A percentile compares a stretch with the other conserved stretches of the same genome.
phyloP scores from a whole-genome alignment of 1,140 invertebrate species.

The Heterodera carotae region DNA sequence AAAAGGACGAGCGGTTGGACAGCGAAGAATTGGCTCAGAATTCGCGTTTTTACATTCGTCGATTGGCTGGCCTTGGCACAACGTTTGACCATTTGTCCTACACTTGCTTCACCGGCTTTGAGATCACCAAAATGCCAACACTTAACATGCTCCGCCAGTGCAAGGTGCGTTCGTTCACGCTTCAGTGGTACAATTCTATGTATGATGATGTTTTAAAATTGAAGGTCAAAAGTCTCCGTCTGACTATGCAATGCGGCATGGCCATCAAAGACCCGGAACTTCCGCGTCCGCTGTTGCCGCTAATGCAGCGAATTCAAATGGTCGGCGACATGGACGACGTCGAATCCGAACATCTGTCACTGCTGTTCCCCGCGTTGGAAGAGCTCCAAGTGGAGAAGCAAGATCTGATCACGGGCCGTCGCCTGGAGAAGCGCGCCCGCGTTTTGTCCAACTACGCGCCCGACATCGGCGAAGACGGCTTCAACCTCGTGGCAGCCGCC shows the following conservation, averaged over 20 bases:
- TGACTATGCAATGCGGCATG: conserved; percentile 57
- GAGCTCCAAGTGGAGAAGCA: conserved; percentile 42
- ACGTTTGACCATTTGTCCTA: conserved; percentile 57
- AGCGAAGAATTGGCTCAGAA: conserved; percentile 36
- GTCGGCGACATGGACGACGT: conserved; percentile 42
- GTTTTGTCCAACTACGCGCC: conserved; percentile 14
- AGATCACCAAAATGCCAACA: conserved; percentile 45
- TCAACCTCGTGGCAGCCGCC: conserved; percentile 20
- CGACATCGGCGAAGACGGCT: conserved; percentile 10
- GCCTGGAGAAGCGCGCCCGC: conserved; percentile 6
- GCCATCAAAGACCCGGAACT: conserved; percentile 39
- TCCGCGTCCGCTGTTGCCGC: conserved; percentile 29
- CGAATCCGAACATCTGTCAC: conserved; percentile 27
- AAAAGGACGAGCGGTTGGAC: conserved; percentile 38
- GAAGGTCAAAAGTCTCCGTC: conserved; percentile 47
- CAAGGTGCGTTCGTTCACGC: conserved; percentile 26
- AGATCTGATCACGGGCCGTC: conserved; percentile 41
- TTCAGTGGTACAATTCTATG: background rate
- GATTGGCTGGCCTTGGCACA: conserved; percentile 45
- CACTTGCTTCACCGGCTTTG: conserved; percentile 54
- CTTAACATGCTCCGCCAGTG: conserved; percentile 46
- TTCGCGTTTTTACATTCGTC: conserved; percentile 46
- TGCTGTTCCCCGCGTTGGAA: conserved; percentile 50
- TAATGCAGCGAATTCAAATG: conserved; percentile 40
- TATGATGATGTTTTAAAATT: conserved; percentile 16